Percentiles rank a stretch among this genome's conserved stretches.
Evolutionary conservation across 2,113 vertebrate genomes (phyloP).

Genomic region (Chrysochloris asiatica): DNA sequence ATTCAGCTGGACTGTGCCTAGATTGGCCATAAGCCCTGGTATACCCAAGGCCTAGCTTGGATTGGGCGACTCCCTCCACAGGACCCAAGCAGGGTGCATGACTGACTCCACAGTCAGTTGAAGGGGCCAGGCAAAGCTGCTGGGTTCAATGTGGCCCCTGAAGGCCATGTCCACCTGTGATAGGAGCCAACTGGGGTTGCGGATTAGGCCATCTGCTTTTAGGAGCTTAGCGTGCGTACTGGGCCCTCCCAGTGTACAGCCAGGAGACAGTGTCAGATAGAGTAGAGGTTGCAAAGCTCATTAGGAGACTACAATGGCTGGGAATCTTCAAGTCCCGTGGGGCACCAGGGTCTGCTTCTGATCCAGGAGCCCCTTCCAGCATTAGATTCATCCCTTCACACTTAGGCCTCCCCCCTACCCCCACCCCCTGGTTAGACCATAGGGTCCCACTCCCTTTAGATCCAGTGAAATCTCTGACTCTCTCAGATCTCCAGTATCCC

Average conservation of each 20-base stretch:
- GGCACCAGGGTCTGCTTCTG: neutral
- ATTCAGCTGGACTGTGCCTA: conserved; percentile 83
- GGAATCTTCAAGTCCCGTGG: neutral
- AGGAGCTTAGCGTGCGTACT: neutral
- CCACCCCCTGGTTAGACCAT: neutral
- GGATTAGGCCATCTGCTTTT: neutral
- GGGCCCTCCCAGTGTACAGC: neutral
- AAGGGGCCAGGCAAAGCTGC: neutral
- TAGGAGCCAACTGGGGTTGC: neutral
- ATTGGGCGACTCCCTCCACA: conserved; percentile 79
- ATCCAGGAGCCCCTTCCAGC: neutral
- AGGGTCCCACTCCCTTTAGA: neutral
- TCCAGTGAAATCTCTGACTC: neutral
- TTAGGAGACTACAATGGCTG: neutral
- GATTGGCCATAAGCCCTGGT: conserved; percentile 78
- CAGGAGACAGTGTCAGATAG: neutral
- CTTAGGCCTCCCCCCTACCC: neutral
- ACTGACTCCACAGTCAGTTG: conserved; percentile 47
- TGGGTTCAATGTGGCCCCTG: neutral
- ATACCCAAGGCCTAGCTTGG: conserved; percentile 83
- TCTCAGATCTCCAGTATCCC: neutral
- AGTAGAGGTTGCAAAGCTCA: neutral
- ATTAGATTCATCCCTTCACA: neutral
- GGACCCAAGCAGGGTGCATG: conserved; percentile 53
- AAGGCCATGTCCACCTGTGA: conserved; percentile 61